Evolutionary conservation across 2,113 vertebrate species (phyloP).

Genomic region (Cyphomyrus discorhynchus): DNA sequence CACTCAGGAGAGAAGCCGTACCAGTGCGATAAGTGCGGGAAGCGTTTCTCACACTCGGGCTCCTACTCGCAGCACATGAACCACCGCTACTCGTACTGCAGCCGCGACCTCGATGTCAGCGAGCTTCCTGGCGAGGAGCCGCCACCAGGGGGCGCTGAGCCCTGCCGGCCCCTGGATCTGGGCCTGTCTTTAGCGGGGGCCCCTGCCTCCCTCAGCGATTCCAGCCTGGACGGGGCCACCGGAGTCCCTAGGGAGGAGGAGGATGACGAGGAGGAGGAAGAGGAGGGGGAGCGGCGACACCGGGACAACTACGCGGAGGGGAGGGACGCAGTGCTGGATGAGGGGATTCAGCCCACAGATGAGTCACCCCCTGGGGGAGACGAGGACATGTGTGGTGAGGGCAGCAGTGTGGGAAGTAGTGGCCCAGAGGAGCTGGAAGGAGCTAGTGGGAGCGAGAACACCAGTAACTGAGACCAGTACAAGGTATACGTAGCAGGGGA

Average conservation of each 20-base stretch:
- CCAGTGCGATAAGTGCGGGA: conserved; percentile 72
- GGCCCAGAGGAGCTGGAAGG: conserved; percentile 26
- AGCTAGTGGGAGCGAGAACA: not conserved
- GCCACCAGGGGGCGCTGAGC: conserved; percentile 25
- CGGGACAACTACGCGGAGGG: not conserved
- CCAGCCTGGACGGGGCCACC: conserved; percentile 52
- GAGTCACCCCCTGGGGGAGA: conserved; percentile 17
- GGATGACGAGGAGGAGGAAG: conserved; percentile 45
- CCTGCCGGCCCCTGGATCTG: conserved; percentile 24
- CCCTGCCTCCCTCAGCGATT: conserved; percentile 57
- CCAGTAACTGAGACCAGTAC: not conserved
- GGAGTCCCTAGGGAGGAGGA: conserved; percentile 23
- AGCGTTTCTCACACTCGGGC: conserved; percentile 74
- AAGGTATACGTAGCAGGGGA: not conserved
- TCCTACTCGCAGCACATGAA: conserved; percentile 81
- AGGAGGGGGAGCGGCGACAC: conserved; percentile 28
- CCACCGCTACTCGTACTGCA: conserved; percentile 75
- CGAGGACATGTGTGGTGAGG: conserved; percentile 14
- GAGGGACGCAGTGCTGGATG: not conserved
- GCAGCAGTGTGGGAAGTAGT: conserved; percentile 20
- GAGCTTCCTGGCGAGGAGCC: conserved; percentile 46
- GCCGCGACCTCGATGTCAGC: conserved; percentile 58
- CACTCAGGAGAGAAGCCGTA: conserved; percentile 78
- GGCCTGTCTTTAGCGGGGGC: conserved; percentile 40
- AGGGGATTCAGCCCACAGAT: conserved; percentile 10